phyloP scores from a whole-genome alignment of 2,113 vertebrate species.

The Oreochromis spilurus region DNA sequence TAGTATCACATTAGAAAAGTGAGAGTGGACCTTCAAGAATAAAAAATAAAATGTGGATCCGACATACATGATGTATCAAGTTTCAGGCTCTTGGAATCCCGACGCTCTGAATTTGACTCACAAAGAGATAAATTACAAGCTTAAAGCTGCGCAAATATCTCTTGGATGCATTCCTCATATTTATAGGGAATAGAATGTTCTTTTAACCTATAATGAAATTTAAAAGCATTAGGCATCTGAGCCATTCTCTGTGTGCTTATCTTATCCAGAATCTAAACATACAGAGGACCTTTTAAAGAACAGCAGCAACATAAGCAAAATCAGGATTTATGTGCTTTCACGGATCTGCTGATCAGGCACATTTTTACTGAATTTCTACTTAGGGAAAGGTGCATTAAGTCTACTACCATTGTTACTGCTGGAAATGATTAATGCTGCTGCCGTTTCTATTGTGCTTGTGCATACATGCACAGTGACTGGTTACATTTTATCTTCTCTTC shows the following conservation, averaged over 20 bases:
- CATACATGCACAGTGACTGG: not conserved
- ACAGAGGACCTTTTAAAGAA: not conserved
- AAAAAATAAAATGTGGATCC: not conserved
- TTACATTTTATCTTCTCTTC: not conserved
- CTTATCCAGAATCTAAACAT: not conserved
- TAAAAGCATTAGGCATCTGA: constrained; percentile 15
- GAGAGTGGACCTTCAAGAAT: not conserved
- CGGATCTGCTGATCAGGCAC: not conserved
- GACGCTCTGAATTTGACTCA: not conserved
- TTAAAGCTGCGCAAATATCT: not conserved
- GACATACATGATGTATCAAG: not conserved
- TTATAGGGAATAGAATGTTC: constrained; percentile 17
- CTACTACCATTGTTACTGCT: not conserved
- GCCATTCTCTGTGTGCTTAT: not conserved
- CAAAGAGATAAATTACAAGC: not conserved
- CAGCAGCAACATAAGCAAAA: constrained; percentile 6
- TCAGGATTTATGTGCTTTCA: constrained; percentile 2
- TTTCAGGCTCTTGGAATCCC: not conserved
- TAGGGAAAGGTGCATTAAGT: not conserved
- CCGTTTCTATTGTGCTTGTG: not conserved
- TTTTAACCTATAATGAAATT: constrained; percentile 1
- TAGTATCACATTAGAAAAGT: accelerated
- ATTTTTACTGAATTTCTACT: not conserved
- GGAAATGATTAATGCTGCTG: not conserved
- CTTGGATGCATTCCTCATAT: not conserved